Evolutionary conservation across 2,113 vertebrate genomes (phyloP), one percentile per base, ranked within the genome.

Genomic region (Conger conger): DNA sequence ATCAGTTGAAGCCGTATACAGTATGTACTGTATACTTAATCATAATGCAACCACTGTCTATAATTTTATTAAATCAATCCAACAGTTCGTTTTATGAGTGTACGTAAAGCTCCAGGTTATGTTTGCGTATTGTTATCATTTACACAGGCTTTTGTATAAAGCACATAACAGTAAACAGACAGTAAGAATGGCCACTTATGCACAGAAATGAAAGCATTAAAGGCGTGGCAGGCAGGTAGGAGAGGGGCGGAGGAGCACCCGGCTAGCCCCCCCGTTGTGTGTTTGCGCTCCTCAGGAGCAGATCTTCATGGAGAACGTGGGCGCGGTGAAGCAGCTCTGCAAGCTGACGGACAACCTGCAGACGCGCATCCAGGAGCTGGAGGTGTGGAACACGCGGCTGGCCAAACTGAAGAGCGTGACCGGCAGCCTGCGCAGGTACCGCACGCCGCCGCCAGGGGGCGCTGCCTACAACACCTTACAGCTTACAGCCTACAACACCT

Each of bases 261-360:
- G 9, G 9, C 7, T 13, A 50, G 45, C 45, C 45, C 45, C 45
- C 7, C 45, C 4, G n/a, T 23, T 23, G 15, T 60, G 13, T 38
- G 57, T 35, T 13, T 82, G 33, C 89, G 88, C 1, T 60, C 88
- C 88, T 81, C 86, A 99, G 98, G 98, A 99, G 87, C 97, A 98
- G 92, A 98, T 99, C 89, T 99, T 99, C 88, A 98, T 99, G 97
- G 98, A 98, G 94, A 99, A 99, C 1, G 94, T 99, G 0, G 98
- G 98, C 0, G 97, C 98, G 1, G 98, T 98, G 85, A 98, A 99
- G 91, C 96, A 99, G 91, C 95, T 99, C 50, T 97, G 97, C 38
- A 99, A 98, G 87, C 93, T 99, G 87, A 98, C 98, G 0, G 97
- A 98, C 91, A 96, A 97, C 89, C 95, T 99, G 87, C 97, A 99